These are phyloP conservation scores for Malthinus seriepunctatus DNA, from an alignment of 2,888 invertebrate species.

Conservation along the genomic window DNA sequence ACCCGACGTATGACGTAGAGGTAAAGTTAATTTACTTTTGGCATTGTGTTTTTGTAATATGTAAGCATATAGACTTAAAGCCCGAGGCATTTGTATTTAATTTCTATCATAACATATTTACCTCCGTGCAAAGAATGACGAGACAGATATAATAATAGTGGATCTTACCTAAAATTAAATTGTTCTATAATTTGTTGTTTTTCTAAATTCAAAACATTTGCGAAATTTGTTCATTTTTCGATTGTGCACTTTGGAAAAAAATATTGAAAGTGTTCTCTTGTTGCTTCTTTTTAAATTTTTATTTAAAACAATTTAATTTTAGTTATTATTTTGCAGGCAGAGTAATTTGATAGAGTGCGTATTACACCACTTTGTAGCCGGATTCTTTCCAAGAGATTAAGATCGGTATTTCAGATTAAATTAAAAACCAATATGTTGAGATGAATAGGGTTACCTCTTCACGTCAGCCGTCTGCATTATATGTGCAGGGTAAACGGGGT, in stretches of 20 bases:
- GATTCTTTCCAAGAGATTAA: slow-evolving; percentile 31
- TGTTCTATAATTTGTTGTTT: too few species aligned
- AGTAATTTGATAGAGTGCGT: slow-evolving; percentile 25
- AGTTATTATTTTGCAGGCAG: slow-evolving; percentile 21
- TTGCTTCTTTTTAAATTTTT: too few species aligned
- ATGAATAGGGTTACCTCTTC: slow-evolving; percentile 30
- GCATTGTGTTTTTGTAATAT: too few species aligned
- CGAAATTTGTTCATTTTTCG: too few species aligned
- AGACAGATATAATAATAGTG: slow-evolving; percentile 10
- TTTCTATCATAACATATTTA: too few species aligned
- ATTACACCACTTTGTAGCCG: slow-evolving; percentile 30
- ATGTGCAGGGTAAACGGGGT: slow-evolving; percentile 28
- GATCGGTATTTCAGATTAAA: slow-evolving; percentile 37
- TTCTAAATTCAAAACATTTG: too few species aligned
- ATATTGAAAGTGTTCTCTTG: too few species aligned
- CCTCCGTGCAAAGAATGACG: slow-evolving; percentile 2
- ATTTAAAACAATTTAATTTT: neutral
- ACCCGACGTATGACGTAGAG: too few species aligned
- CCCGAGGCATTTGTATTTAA: neutral
- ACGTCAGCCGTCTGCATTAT: slow-evolving; percentile 26
- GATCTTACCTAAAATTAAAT: neutral
- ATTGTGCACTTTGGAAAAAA: too few species aligned
- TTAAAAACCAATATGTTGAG: slow-evolving; percentile 38
- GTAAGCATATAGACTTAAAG: neutral
- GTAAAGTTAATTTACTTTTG: too few species aligned